Evolutionary conservation across 1,140 invertebrate species (phyloP).

Genomic region (Homalodisca vitripennis): DNA sequence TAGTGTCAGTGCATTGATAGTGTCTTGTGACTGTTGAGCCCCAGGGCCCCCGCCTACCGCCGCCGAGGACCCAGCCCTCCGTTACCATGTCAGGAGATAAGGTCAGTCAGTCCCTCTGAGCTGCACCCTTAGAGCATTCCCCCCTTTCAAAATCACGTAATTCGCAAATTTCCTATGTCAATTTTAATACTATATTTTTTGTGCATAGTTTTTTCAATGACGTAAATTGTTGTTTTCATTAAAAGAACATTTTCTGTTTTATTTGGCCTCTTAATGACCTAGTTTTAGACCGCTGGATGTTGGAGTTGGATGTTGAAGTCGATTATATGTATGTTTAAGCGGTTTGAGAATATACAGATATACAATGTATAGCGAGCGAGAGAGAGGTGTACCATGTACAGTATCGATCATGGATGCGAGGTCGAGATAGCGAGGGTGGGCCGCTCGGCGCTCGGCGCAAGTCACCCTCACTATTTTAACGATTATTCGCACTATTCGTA

Average conservation of each 20-base stretch:
- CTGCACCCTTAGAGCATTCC: not conserved
- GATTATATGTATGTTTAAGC: too few species aligned
- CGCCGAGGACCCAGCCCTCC: not conserved
- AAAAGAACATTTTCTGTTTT: not conserved
- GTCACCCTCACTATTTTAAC: not conserved
- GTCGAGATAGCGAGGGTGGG: not conserved
- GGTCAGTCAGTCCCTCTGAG: conserved; percentile 13
- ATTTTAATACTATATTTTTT: not conserved
- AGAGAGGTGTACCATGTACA: too few species aligned
- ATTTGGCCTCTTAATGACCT: not conserved
- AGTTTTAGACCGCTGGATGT: not conserved
- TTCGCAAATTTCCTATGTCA: not conserved
- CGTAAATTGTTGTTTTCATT: not conserved
- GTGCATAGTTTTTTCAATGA: not conserved
- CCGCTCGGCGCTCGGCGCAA: not conserved
- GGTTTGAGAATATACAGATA: too few species aligned
- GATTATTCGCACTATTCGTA: not conserved
- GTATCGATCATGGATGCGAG: not conserved
- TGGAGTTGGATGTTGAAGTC: not conserved
- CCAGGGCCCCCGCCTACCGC: not conserved
- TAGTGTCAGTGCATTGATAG: not conserved
- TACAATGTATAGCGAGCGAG: too few species aligned
- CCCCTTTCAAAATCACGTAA: not conserved
- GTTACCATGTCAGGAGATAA: conserved; percentile 25
- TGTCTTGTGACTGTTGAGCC: not conserved